Percentiles rank a stretch among this genome's conserved stretches.
Conservation (phyloP, 2,113 vertebrate genomes). For the Eurypyga helias region DNA sequence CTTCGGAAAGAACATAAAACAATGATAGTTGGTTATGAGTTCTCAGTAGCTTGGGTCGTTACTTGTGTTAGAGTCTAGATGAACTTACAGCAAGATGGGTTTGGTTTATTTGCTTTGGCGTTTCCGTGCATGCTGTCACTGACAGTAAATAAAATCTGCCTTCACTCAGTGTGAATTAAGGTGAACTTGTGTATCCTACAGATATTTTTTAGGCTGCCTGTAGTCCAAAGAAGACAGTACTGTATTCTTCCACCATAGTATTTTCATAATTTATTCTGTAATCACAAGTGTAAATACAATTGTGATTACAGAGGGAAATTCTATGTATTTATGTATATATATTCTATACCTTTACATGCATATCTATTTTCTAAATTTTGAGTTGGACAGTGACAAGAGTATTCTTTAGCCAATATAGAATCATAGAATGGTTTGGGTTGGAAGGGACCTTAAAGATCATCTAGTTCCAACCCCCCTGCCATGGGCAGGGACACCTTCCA, state of each 20-base stretch:
- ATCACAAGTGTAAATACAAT: background rate
- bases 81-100: background rate
- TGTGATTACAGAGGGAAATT: slow-evolving; percentile 11
- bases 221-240: background rate
- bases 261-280: slow-evolving; percentile 16
- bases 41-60: background rate
- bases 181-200: background rate
- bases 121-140: background rate
- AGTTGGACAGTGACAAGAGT: background rate
- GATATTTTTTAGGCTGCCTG: background rate
- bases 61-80: background rate
- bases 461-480: too few species aligned
- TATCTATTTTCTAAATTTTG: background rate
- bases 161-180: background rate
- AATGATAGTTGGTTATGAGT: too few species aligned
- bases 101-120: background rate
- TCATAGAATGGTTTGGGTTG: too few species aligned
- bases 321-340: slow-evolving; percentile 23
- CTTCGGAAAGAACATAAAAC: background rate
- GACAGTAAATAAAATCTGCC: background rate
- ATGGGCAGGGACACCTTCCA: too few species aligned
- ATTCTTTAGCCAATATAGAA: background rate
- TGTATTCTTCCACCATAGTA: background rate
- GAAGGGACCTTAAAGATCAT: too few species aligned
- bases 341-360: background rate